These are phyloP conservation scores for Ophiodon elongatus DNA, from an alignment of 2,113 vertebrate species.

Conservation along the genomic window DNA sequence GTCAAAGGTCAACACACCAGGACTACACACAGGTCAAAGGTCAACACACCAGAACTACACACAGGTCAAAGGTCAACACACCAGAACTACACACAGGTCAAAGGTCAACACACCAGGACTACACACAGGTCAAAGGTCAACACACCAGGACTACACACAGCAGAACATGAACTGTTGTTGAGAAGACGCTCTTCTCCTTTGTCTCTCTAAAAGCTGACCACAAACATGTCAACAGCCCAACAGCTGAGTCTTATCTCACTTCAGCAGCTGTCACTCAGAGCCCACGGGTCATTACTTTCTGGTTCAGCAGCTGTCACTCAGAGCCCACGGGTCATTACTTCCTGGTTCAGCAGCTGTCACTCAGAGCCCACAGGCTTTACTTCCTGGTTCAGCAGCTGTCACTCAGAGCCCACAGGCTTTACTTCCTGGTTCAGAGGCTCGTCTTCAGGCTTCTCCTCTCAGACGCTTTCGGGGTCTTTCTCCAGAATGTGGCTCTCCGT, in stretches of 20 bases:
- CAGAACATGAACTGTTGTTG: too few species aligned
- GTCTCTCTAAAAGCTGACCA: too few species aligned
- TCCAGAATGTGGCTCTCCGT: constrained; percentile 59
- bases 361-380: constrained; percentile 4
- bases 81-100: too few species aligned
- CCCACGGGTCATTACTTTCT: neutral
- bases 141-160: too few species aligned
- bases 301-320: constrained; percentile 35
- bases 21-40: too few species aligned
- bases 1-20: too few species aligned
- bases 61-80: too few species aligned
- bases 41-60: too few species aligned
- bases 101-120: too few species aligned
- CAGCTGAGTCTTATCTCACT: constrained; percentile 25
- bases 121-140: too few species aligned
- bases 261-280: constrained; percentile 28
- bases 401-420: constrained; percentile 3
- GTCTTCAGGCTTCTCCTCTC: neutral
- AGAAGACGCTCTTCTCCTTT: too few species aligned
- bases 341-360: constrained; percentile 23
- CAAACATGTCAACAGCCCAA: neutral
- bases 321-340: neutral
- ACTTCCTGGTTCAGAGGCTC: neutral
- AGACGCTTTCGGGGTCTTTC: neutral
- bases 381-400: constrained; percentile 53